These are phyloP conservation scores for Drosophila santomea DNA, from an alignment of 1,140 invertebrate genomes.

Conservation along the genomic window DNA sequence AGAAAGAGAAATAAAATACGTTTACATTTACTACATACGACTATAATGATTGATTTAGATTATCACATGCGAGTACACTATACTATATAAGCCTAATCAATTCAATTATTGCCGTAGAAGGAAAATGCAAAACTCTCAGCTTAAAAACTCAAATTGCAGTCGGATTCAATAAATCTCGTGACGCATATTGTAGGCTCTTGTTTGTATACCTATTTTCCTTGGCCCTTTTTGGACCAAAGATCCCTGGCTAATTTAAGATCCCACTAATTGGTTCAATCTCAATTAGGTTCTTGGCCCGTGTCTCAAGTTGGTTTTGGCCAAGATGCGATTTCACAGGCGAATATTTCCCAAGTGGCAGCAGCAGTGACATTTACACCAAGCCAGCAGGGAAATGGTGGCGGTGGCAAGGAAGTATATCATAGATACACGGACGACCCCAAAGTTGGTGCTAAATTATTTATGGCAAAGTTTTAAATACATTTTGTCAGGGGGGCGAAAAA, in stretches of 20 bases:
- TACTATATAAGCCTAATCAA: not conserved
- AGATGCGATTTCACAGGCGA: conserved; percentile 1
- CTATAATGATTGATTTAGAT: conserved; percentile 8
- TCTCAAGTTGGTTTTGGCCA: conserved; percentile 24
- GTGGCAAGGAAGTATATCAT: conserved; percentile 16
- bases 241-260: not conserved
- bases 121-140: not conserved
- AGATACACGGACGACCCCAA: conserved; percentile 17
- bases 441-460: conserved; percentile 57
- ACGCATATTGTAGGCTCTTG: too few species aligned
- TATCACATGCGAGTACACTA: not conserved
- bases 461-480: conserved; percentile 56
- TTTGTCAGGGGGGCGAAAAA: conserved; percentile 4
- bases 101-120: too few species aligned
- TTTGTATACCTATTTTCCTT: not conserved
- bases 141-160: not conserved
- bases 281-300: conserved; percentile 25
- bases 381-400: not conserved
- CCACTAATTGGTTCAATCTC: conserved; percentile 40
- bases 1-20: not conserved
- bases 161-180: too few species aligned
- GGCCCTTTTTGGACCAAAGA: conserved; percentile 1
- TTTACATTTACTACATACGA: not conserved
- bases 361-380: conserved; percentile 8
- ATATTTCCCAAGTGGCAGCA: conserved; percentile 18